Evolutionary conservation across 2,888 invertebrate species (phyloP).

Genomic region (Agriotes lineatus): DNA sequence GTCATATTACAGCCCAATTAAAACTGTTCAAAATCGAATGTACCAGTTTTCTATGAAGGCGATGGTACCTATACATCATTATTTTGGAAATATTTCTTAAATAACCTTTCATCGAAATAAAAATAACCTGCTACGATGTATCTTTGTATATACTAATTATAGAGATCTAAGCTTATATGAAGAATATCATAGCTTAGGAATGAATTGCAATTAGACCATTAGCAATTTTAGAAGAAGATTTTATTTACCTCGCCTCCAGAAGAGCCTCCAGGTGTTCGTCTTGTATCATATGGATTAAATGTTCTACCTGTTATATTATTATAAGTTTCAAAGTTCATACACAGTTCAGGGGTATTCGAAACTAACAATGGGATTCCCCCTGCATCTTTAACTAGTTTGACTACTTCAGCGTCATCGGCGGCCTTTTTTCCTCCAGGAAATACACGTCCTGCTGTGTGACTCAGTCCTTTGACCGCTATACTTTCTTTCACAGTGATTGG

Average conservation of each 20-base stretch:
- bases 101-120: too few species aligned
- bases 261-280: conserved; percentile 85
- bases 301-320: conserved; percentile 85
- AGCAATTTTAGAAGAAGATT: too few species aligned
- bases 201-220: too few species aligned
- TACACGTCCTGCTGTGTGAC: conserved; percentile 77
- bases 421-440: conserved; percentile 68
- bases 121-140: too few species aligned
- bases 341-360: conserved; percentile 90
- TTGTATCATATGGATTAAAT: conserved; percentile 85
- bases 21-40: too few species aligned
- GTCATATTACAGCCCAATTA: too few species aligned
- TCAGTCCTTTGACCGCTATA: conserved; percentile 81
- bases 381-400: conserved; percentile 73
- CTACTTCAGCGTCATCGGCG: conserved; percentile 75
- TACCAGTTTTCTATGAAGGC: too few species aligned
- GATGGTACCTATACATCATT: too few species aligned
- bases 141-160: too few species aligned
- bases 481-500: conserved; percentile 90
- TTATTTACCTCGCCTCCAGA: conserved; percentile 90
- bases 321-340: conserved; percentile 88
- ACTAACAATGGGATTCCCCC: conserved; percentile 86
- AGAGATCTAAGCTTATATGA: too few species aligned
- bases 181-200: too few species aligned
- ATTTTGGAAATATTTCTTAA: too few species aligned